These are phyloP conservation scores for Spialia ferax DNA, from an alignment of 2,888 invertebrate species.

Conservation along the genomic window DNA sequence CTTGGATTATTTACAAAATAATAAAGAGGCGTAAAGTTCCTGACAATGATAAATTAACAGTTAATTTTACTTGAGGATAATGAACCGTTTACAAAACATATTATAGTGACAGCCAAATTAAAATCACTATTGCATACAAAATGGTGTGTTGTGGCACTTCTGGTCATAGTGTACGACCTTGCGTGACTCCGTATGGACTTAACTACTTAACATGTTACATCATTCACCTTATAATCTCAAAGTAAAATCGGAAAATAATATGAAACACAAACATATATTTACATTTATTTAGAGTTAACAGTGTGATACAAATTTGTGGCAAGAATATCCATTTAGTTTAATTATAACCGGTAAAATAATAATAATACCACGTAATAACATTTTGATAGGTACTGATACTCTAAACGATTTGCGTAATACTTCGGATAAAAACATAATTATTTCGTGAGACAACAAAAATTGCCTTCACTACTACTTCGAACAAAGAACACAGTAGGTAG, in stretches of 20 bases:
- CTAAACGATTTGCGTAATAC: neutral
- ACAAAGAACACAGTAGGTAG: too few species aligned
- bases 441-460: too few species aligned
- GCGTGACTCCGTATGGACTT: constrained; percentile 33
- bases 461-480: too few species aligned
- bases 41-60: neutral
- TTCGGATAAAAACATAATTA: neutral
- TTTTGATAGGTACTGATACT: neutral
- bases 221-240: constrained; percentile 32
- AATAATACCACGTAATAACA: too few species aligned
- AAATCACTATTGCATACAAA: constrained; percentile 23
- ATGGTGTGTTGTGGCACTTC: neutral
- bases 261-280: constrained; percentile 3
- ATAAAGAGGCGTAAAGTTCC: neutral
- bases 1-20: too few species aligned
- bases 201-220: constrained; percentile 27
- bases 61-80: neutral
- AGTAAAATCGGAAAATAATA: constrained; percentile 13
- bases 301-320: neutral
- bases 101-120: neutral
- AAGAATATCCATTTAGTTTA: neutral
- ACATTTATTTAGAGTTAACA: too few species aligned
- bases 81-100: neutral
- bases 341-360: neutral
- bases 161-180: constrained; percentile 35